Base-by-base conservation (phyloP, 2,113 vertebrate species). In the Takifugu flavidus region DNA sequence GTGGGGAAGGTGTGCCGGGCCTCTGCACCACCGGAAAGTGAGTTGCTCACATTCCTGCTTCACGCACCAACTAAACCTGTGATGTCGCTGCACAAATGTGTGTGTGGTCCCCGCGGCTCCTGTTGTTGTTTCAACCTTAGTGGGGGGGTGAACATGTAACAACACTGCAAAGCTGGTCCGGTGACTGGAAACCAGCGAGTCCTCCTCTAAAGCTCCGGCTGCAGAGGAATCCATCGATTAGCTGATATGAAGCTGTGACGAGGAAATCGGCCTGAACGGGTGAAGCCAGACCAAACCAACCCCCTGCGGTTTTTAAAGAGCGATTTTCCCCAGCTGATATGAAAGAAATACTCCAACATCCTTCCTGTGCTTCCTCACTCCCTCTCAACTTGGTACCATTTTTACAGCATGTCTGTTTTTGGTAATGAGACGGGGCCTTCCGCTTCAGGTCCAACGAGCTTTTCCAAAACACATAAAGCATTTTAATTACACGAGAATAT, bases 41-140 rank as follows among this genome's bases (percentile, higher is more conserved):
- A 89, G 88, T 83, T 82, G 83, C 82, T 87, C 84, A 86, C 89
- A 91, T 90, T 91, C 90, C 88, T 88, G 80, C 65, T 88, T 89
- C 83, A 84, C 88, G 88, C 88, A 89, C 82, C 84, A 90, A 89
- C 89, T 75, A 85, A 88, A 84, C 86, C 79, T 74, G 80, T 53
- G 20, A 65, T 81, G 81, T 84, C 79, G 78, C 57, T 70, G 61
- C 64, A 67, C 70, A 68, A 74, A 69, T 68, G 75, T 11, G 34
- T 39, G 56, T 63, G 70, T 72, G 78, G 75, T 83, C 76, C 61
- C 56, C 56, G 25, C 60, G 67, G 8, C 61, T 69, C 59, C 34
- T 70, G 44, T 67, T 65, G 29, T 56, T 61, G 51, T 63, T 69
- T 49, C 46, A 59, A 50, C 52, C 53, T 73, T 52, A 14, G 44